Evolutionary conservation across 2,888 invertebrate genomes (phyloP), one percentile per base, ranked within the genome.

Genomic region (Chydorus sphaericus): DNA sequence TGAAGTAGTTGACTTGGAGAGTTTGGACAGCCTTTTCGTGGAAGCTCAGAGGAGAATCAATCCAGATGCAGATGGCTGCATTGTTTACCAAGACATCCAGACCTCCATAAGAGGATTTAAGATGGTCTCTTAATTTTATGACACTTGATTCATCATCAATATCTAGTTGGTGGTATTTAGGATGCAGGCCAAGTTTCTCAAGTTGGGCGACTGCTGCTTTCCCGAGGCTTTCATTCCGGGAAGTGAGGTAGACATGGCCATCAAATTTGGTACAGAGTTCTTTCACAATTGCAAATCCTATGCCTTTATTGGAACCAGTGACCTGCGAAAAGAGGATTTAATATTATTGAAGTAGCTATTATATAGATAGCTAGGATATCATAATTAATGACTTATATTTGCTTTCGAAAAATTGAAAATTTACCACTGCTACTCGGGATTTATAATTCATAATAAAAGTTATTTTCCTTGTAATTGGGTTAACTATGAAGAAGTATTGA

Each of bases 1-100:
- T 74, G 65, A 80, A 82, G 66, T 81, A 87, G 66, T 89, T 89
- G 0, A 81, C 78, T 38, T 69, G 70, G 7, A 82, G 59, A 0
- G 86, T 85, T 62, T 79, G 74, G 62, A 81, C 77, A 0, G 86
- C 88, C 71, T 87, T 86, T 7, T 70, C 68, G 14, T 62, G 61
- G 50, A 80, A 78, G 2, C 85, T 76, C 49, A 79, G 83, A 0
- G 82, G 74, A 54, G 66, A 66, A 6, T 26, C 26, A 20, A 79
- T 80, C 23, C 26, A 28, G 63, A 77, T 84, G 1, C 82, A 81
- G 54, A 83, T 82, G 0, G 79, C 85, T 7, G 85, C 85, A 67
- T 86, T 86, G 65, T 86, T 86, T 0, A 86, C 75, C 39, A 86
- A 71, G 48, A 85, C 65, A 69, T 86, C 84, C 4, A 86, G 69